Evolutionary conservation across 1,140 invertebrate genomes (phyloP).

Genomic region (Scaptomyza hsui): DNA sequence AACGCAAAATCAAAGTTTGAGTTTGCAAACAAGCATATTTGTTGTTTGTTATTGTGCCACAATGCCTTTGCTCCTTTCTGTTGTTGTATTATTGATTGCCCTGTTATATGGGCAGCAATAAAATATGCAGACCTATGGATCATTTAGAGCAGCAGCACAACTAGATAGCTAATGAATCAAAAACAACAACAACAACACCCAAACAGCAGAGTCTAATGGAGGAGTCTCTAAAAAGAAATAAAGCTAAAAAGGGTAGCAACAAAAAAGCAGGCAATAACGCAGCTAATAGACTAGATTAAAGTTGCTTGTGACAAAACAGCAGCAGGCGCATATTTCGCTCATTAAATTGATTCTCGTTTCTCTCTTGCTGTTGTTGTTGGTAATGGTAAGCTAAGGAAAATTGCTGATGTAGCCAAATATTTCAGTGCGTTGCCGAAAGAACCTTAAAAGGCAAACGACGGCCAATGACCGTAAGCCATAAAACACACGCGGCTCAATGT

Average conservation of each 20-base stretch:
- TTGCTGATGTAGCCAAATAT: constrained; percentile 63
- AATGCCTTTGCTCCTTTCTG: constrained; percentile 16
- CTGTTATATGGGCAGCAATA: constrained; percentile 61
- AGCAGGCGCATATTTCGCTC: constrained; percentile 66
- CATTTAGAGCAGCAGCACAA: constrained; percentile 19
- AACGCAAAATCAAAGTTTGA: constrained; percentile 65
- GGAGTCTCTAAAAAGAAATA: not conserved
- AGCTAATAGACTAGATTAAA: constrained; percentile 75
- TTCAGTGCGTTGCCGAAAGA: constrained; percentile 14
- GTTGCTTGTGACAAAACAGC: constrained; percentile 53
- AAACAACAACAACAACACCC: not conserved
- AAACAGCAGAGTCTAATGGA: constrained; percentile 9
- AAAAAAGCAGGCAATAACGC: constrained; percentile 51
- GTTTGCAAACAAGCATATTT: constrained; percentile 71
- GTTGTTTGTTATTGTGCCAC: constrained; percentile 66
- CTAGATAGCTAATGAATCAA: constrained; percentile 30
- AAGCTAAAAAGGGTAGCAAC: constrained; percentile 16
- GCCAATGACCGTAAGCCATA: constrained; percentile 70
- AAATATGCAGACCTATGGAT: constrained; percentile 26
- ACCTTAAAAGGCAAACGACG: constrained; percentile 58
- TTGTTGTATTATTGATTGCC: constrained; percentile 74
- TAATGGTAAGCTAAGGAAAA: constrained; percentile 45
- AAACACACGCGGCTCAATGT: constrained; percentile 76
- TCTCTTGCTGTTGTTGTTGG: not conserved
- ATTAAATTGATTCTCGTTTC: constrained; percentile 60